Evolutionary conservation across 1,140 invertebrate genomes (phyloP), one percentile per base, ranked within the genome.

Genomic region (Hydropsyche tenuis): DNA sequence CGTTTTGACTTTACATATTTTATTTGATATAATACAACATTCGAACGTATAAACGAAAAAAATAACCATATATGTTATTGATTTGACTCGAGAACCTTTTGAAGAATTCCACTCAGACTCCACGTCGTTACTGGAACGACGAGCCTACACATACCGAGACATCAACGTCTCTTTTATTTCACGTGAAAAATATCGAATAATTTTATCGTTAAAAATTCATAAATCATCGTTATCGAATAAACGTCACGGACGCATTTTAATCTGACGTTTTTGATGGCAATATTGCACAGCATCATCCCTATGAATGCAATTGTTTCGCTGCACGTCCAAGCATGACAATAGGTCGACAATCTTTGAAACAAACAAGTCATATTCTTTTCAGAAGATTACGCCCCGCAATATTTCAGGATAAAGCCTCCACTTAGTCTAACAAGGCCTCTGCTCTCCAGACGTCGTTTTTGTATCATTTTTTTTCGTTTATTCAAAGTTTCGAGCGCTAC

Each of bases 341-440:
- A 1, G 23, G 20, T 25, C 20, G 30, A 60, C 23, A 60, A 60
- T 18, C 56, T 60, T 37, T 22, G 14, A 60, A 56, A 37, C 30
- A 37, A 48, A 48, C 16, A 48, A 48, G 20, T 60, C 56, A 14
- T 60, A 60, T 60, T 60, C 56, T 60, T 60, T 60, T 60, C 56
- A 60, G 56, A 60, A 60, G 56, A 60, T 60, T 60, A 60, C 56
- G 23, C 23, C 56, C 56, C n/a, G 56, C 56, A 60, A 60, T 60
- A 60, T 25, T 60, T 60, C 56, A 60, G 12, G 56, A 18, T 60
- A 60, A 60, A 60, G 56, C 56, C 22, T 25, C 22, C 56, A 60
- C 56, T 60, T 60, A 60, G 56, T 1, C 56, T 60, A 60, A 60
- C 56, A 60, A 60, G 56, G 23, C 22, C 14, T 27, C 56, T 60